phyloP scores from a whole-genome alignment of 2,888 invertebrate genomes.

The Apocheima hispidaria region DNA sequence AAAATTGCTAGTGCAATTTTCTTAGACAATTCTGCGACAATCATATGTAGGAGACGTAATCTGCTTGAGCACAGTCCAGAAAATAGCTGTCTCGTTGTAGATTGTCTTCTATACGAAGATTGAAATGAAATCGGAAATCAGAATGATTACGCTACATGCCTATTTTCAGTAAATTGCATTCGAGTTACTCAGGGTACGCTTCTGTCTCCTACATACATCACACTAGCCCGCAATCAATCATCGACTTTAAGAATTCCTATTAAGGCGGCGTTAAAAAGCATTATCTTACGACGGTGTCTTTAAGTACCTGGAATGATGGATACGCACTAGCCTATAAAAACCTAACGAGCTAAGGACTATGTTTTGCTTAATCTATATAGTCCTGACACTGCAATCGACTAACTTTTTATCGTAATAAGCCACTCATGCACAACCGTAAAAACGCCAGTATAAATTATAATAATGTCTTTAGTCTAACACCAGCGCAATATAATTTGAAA shows the following conservation, averaged over 20 bases:
- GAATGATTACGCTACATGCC: constrained; percentile 18
- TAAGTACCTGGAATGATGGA: constrained; percentile 54
- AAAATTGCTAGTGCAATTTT: constrained; percentile 67
- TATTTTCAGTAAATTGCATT: constrained; percentile 16
- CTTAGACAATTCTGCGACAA: constrained; percentile 53
- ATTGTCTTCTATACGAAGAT: constrained; percentile 29
- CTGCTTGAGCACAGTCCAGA: constrained; percentile 38
- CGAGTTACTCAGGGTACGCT: constrained; percentile 9
- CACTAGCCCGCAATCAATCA: constrained; percentile 14
- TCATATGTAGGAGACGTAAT: constrained; percentile 41
- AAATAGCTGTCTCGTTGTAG: constrained; percentile 34
- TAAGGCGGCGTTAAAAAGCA: constrained; percentile 26
- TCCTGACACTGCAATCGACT: constrained; percentile 49
- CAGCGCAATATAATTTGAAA: constrained; percentile 42
- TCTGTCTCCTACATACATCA: constrained; percentile 11
- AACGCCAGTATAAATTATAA: constrained; percentile 54
- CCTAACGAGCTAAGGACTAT: constrained; percentile 45
- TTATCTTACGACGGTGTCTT: constrained; percentile 46
- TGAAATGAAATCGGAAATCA: constrained; percentile 25
- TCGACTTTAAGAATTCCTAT: constrained; percentile 21
- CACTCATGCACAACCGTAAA: constrained; percentile 54
- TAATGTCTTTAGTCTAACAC: constrained; percentile 42
- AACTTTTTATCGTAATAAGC: constrained; percentile 62
- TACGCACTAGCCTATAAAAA: constrained; percentile 50
- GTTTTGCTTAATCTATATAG: constrained; percentile 53